Conservation (phyloP, 2,797 vertebrate genomes). For the Fringilla coelebs region DNA sequence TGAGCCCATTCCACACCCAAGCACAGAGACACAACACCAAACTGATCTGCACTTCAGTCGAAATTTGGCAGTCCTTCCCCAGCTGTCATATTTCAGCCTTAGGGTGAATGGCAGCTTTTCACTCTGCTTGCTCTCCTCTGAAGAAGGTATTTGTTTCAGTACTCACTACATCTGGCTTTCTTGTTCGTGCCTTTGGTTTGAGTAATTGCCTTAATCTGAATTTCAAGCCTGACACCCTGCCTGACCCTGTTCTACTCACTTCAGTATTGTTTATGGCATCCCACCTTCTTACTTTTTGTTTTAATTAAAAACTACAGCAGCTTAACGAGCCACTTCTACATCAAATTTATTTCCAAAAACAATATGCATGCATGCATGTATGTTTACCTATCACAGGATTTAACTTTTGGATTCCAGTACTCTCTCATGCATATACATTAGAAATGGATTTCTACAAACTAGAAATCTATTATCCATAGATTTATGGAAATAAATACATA, state of each 20-base stretch:
- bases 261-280: not conserved
- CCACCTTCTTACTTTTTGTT: not conserved
- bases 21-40: not conserved
- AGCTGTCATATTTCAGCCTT: conserved; percentile 4
- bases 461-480: not conserved
- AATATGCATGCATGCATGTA: not conserved
- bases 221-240: conserved; percentile 47
- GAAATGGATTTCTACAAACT: not conserved
- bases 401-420: not conserved
- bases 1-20: not conserved
- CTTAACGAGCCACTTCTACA: not conserved
- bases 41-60: not conserved
- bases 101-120: not conserved
- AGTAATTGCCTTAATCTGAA: conserved; percentile 57
- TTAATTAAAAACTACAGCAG: conserved; percentile 37
- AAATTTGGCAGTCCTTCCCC: not conserved
- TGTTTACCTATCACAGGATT: not conserved
- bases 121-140: not conserved
- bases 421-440: not conserved
- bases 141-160: conserved; percentile 10
- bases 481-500: not conserved
- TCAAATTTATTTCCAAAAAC: not conserved
- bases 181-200: conserved; percentile 18
- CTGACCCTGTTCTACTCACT: not conserved
- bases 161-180: not conserved